These are phyloP conservation scores for Macrocentrus cingulum DNA, from an alignment of 1,140 invertebrate genomes.

Conservation along the genomic window DNA sequence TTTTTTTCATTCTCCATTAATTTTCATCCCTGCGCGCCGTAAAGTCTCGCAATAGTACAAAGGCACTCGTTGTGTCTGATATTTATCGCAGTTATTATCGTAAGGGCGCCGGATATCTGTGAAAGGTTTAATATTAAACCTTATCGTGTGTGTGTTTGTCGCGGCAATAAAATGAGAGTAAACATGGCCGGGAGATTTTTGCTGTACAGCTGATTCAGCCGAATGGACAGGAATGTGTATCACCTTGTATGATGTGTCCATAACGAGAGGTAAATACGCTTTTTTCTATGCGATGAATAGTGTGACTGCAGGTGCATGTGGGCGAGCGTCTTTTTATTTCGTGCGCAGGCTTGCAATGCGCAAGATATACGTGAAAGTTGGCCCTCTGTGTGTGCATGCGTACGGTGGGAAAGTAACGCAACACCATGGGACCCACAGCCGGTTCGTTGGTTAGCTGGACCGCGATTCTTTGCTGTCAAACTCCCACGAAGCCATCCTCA, in stretches of 20 bases:
- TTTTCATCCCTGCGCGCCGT: background rate
- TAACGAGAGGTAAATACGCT: background rate
- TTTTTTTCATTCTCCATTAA: background rate
- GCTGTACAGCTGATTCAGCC: constrained; percentile 9
- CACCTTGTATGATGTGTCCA: constrained; percentile 5
- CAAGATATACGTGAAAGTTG: constrained; percentile 15
- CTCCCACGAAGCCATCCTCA: constrained; percentile 37
- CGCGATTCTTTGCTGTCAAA: constrained; percentile 41
- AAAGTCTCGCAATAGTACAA: too few relatives aligned
- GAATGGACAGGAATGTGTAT: constrained; percentile 24
- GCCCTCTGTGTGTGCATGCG: background rate
- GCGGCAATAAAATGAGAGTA: background rate
- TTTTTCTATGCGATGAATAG: too few relatives aligned
- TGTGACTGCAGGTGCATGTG: constrained; percentile 36
- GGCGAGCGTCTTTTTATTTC: constrained; percentile 25
- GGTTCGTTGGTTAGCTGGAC: constrained; percentile 39
- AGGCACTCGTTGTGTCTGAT: too few relatives aligned
- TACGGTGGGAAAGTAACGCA: constrained; percentile 56
- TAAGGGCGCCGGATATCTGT: too few relatives aligned
- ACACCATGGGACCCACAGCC: constrained; percentile 51
- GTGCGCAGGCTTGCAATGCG: background rate
- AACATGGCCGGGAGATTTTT: background rate
- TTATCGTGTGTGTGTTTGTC: too few relatives aligned
- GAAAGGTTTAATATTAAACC: too few relatives aligned
- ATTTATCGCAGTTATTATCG: too few relatives aligned